phyloP scores from a whole-genome alignment of 2,113 vertebrate species.

The Sapajus apella region DNA sequence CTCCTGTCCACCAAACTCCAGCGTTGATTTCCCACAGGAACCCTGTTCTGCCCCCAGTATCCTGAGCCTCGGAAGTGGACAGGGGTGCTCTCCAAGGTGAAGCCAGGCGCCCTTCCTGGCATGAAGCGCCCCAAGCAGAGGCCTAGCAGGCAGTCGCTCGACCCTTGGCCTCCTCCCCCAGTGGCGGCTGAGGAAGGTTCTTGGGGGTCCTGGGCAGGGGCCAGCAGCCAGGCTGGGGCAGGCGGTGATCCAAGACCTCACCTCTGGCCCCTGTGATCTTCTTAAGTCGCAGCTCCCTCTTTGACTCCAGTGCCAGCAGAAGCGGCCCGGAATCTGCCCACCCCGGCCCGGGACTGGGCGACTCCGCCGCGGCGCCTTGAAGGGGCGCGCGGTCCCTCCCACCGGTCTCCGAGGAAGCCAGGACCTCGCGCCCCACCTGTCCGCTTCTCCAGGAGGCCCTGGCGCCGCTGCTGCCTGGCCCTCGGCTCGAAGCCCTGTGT shows the following conservation, averaged over 20 bases:
- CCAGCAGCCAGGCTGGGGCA: not conserved
- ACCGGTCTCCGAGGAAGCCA: slow-evolving; percentile 7
- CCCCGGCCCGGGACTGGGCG: not conserved
- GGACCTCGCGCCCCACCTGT: slow-evolving; percentile 70
- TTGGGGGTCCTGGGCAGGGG: not conserved
- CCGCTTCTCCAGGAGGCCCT: slow-evolving; percentile 42
- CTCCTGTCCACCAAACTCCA: not conserved
- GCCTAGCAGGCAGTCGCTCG: fast-evolving
- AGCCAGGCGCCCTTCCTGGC: fast-evolving
- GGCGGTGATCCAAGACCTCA: not conserved
- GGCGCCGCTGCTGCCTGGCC: slow-evolving; percentile 22
- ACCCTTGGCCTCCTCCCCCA: not conserved
- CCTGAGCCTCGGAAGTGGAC: not conserved
- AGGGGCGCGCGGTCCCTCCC: not conserved
- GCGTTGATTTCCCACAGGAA: not conserved
- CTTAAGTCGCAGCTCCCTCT: not conserved
- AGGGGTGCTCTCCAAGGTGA: not conserved
- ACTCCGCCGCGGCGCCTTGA: not conserved
- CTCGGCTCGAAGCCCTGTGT: slow-evolving; percentile 62
- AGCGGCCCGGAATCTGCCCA: not conserved
- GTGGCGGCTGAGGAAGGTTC: not conserved
- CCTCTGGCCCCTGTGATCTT: not conserved
- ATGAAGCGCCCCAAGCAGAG: not conserved
- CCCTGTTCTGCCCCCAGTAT: not conserved
- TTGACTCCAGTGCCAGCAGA: not conserved